phyloP scores from a whole-genome alignment of 1,140 invertebrate genomes.

The Cotesia chilonis region DNA sequence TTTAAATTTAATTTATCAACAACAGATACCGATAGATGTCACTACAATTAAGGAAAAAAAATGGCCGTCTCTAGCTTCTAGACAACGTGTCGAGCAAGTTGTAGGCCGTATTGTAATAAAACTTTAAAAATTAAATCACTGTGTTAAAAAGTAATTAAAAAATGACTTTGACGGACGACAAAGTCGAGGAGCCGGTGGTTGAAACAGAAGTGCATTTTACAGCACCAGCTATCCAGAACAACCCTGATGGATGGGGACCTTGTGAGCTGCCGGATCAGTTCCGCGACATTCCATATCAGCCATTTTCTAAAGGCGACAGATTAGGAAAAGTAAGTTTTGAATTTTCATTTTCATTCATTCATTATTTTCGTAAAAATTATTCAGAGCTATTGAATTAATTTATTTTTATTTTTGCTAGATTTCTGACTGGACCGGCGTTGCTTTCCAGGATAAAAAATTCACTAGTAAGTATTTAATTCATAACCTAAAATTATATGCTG shows the following conservation, averaged over 20 bases:
- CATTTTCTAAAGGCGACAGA: conserved; percentile 96
- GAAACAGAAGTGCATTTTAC: conserved; percentile 66
- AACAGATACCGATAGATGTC: too few relatives aligned
- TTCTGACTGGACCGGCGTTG: conserved; percentile 96
- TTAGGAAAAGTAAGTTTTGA: conserved; percentile 82
- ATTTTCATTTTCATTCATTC: neutral
- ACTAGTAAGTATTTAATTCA: conserved; percentile 75
- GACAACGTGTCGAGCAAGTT: too few relatives aligned
- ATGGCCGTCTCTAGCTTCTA: too few relatives aligned
- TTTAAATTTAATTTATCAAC: too few relatives aligned
- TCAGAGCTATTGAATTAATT: neutral
- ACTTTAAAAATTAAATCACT: too few relatives aligned
- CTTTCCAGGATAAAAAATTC: conserved; percentile 94
- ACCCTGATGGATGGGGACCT: conserved; percentile 94
- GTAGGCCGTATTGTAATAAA: too few relatives aligned
- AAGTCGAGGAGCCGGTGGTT: conserved; percentile 12
- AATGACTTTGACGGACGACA: conserved; percentile 11
- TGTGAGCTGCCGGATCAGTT: conserved; percentile 93
- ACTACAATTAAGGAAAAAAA: too few relatives aligned
- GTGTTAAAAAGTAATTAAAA: neutral
- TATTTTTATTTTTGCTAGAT: conserved; percentile 70
- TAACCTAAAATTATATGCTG: neutral
- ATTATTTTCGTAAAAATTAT: too few relatives aligned
- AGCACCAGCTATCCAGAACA: conserved; percentile 84
- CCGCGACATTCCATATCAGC: conserved; percentile 98